phyloP scores from a whole-genome alignment of 2,113 vertebrate species.

The Centropus bengalensis region DNA sequence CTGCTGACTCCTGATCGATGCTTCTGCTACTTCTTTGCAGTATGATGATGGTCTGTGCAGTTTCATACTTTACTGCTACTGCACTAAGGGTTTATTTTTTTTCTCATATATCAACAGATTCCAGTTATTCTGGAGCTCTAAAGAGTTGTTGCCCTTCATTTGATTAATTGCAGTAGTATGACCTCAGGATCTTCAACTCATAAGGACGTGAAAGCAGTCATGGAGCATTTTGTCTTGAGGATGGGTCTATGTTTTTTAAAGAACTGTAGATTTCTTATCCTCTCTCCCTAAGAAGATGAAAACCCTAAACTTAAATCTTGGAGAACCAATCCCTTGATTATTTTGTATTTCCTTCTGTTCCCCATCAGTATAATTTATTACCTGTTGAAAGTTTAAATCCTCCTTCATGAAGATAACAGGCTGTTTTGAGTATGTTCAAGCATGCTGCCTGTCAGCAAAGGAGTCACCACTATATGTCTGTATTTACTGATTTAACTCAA shows the following conservation, averaged over 20 bases:
- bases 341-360: background rate
- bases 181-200: background rate
- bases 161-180: background rate
- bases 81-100: no score
- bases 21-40: background rate
- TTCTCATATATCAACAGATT: background rate
- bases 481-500: background rate
- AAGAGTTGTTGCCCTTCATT: background rate
- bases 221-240: background rate
- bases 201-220: background rate
- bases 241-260: background rate
- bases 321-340: background rate
- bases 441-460: background rate
- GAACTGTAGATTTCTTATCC: background rate
- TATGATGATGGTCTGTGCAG: background rate
- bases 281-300: background rate
- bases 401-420: background rate
- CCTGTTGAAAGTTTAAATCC: background rate
- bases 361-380: background rate
- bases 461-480: background rate
- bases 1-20: background rate
- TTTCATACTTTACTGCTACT: background rate
- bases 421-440: background rate
- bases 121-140: background rate
- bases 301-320: background rate